phyloP scores from a whole-genome alignment of 2,797 vertebrate genomes.

The Crenuchus spilurus region DNA sequence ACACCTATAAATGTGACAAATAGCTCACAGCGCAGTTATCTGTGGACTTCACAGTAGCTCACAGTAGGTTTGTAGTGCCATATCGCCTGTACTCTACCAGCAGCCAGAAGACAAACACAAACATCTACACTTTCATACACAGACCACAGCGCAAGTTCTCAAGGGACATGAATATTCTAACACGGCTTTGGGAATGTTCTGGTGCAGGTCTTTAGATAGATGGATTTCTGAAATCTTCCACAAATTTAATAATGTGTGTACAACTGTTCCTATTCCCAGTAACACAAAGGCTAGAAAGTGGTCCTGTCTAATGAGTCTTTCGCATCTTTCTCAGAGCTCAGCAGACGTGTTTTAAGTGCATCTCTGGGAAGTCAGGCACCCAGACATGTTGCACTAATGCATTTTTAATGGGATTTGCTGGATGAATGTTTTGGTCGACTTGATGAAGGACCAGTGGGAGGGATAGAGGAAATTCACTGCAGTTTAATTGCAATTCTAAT shows the following conservation, averaged over 20 bases:
- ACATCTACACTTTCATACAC: slow-evolving; percentile 5
- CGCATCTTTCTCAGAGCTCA: slow-evolving; percentile 8
- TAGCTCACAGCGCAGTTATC: slow-evolving; percentile 15
- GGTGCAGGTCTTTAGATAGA: slow-evolving; percentile 4
- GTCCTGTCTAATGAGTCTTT: not conserved
- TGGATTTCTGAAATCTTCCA: not conserved
- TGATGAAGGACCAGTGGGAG: slow-evolving; percentile 40
- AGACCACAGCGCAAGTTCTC: not conserved
- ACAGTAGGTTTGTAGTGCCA: not conserved
- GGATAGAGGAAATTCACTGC: slow-evolving; percentile 27
- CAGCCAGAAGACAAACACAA: slow-evolving; percentile 11
- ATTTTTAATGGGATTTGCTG: slow-evolving; percentile 51
- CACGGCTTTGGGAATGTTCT: not conserved
- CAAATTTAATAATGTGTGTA: slow-evolving; percentile 28
- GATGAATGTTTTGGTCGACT: slow-evolving; percentile 33
- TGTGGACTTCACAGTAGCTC: not conserved
- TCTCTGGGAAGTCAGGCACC: slow-evolving; percentile 42
- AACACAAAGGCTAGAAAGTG: not conserved
- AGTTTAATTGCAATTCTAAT: slow-evolving; percentile 48
- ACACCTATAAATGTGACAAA: slow-evolving; percentile 32
- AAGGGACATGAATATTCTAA: slow-evolving; percentile 21
- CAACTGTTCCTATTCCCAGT: not conserved
- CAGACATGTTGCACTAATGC: slow-evolving; percentile 45
- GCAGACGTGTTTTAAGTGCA: slow-evolving; percentile 31
- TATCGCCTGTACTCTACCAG: not conserved